Evolutionary conservation across 1,140 invertebrate species (phyloP), one percentile per base, ranked within the genome.

Genomic region (Drosophila pallidifrons): DNA sequence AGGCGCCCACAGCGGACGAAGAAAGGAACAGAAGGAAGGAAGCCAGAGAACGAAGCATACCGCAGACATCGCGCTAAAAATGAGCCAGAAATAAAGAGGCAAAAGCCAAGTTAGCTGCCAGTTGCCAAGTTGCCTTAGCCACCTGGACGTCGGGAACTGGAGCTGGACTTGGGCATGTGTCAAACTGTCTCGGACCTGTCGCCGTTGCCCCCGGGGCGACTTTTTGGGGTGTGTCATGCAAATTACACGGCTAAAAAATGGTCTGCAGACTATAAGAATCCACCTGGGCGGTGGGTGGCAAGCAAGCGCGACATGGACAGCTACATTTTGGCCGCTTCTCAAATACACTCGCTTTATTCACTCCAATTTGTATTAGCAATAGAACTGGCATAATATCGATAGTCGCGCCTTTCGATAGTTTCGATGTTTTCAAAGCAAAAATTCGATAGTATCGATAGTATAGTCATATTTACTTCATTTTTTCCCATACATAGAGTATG

Each of bases 161-260:
- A 25, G 20, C 20, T 25, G 20, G 20, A 25, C 8, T 10, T 3
- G 51, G 55, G 16, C 70, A 87, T 82, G 82, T 85, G 82, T 85
- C 82, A 86, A 86, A 80, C 61, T 81, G 64, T 77, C 77, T 73
- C 77, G 54, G 30, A 54, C 58, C 59, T n/a, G 46, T 61, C 77
- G 58, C 65, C 47, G 38, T 58, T 25, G 63, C 70, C 70, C 57
- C 46, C 67, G 67, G 65, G 66, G 58, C 80, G 49, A 63, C 71
- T 47, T 77, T 47, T 77, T 61, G 46, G 79, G 75, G 82, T 71
- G 76, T 65, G 76, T n/a, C 74, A 79, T 79, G 79, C 80, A 81
- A 87, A 88, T 82, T 87, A 79, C 71, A 73, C 63, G 79, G 66
- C 70, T 75, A 81, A 81, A 77, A 83, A 83, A 83, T 83, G 75